Evolutionary conservation across 1,140 invertebrate genomes (phyloP), one percentile per base, ranked within the genome.

Genomic region (Heliothis subflexa): DNA sequence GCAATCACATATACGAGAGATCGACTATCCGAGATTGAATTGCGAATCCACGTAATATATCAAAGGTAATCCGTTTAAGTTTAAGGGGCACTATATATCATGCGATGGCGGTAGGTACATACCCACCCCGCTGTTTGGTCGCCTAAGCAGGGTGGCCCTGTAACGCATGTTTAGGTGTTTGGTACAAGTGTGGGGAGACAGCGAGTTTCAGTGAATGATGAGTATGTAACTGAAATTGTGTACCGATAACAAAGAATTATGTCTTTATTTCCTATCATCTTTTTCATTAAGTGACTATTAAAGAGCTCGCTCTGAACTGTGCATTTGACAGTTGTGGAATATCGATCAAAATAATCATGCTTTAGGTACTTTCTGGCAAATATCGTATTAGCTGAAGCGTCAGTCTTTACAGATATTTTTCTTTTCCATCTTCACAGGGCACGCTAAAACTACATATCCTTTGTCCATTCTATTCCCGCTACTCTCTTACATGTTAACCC

Each of bases 31-130:
- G 86, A 92, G 91, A 93, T 94, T 94, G 89, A 90, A 92, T 92
- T 88, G 86, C 88, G 86, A 86, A 89, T 89, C 87, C 86, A 82
- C 85, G 89, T 93, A 91, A 92, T 94, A 93, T 93, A 94, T 94
- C 92, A 94, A 92, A 93, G 90, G 92, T 94, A 94, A 94, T 94
- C 92, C 92, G 90, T 92, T 94, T 94, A 94, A 91, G 89, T 93
- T 93, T 92, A 92, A 91, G 89, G 90, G 87, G 90, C 90, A 91
- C 90, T 93, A 91, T 93, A 91, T 93, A 93, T 94, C 91, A 93
- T 93, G 86, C 71, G 89, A 89, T 81, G 87, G 68, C 66, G 68
- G 87, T 91, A 92, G 68, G 87, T 91, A 92, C 87, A 89, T 87
- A 88, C 71, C 88, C 85, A 83, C 87, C 91, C 90, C 83, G 74